Evolutionary conservation across 2,797 vertebrate species (phyloP), one percentile per base, ranked within the genome.

Genomic region (Anguilla obscura): DNA sequence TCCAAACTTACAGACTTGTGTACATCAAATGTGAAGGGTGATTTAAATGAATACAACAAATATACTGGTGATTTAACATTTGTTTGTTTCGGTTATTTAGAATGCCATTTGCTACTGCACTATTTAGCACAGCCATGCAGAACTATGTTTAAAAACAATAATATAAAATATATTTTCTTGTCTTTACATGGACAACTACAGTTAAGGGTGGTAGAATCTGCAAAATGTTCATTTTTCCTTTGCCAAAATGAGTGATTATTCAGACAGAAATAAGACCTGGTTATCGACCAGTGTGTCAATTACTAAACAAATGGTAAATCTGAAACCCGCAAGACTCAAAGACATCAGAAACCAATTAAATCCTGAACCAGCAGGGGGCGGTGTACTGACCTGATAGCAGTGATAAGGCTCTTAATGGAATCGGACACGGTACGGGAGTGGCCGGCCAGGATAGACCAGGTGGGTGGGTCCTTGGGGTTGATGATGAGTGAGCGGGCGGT

Each of bases 351-450:
- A 30, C 24, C 60, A 63, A 63, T 33, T 3, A 71, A 48, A 3
- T 8, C 74, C 30, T 85, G 74, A 30, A 80, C 24, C 24, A 52
- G 88, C 36, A 69, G 16, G 56, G 21, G 24, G 54, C 48, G 10
- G 84, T 74, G 85, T 56, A 91, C 95, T 58, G 90, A 99, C 99
- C 99, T 98, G 94, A 99, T 99, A 76, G 99, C 98, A 0, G 99
- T 99, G 93, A 99, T 99, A 90, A 99, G 98, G 90, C 98, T 97
- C 94, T 99, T 99, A 92, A 99, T 99, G 88, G 99, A 99, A 94
- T 99, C 99, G 0, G 99, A 99, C 69, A 99, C 98, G 0, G 97
- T 99, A 87, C 99, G 97, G 2, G 99, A 99, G 92, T 99, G 98
- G 0, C 98, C 98, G 0, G 99, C 99, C 24, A 99, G 95, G 54